These are phyloP conservation scores for Gallinago solitaria DNA, from an alignment of 2,797 vertebrate species.

Conservation along the genomic window DNA sequence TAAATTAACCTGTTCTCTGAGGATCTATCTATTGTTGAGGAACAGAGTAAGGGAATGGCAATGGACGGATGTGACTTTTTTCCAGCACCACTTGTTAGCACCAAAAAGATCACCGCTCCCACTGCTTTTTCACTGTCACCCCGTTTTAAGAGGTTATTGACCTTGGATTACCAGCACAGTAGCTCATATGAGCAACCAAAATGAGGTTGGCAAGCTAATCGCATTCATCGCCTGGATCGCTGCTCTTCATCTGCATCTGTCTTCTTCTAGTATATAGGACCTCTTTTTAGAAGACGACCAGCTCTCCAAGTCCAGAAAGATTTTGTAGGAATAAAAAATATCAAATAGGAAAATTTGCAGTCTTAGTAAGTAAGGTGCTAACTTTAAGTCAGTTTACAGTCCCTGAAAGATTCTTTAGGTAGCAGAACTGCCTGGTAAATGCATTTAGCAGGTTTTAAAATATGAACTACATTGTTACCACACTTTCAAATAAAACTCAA, in stretches of 20 bases:
- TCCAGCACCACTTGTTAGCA: background rate
- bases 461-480: background rate
- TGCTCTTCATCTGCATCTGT: background rate
- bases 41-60: background rate
- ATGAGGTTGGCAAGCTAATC: fast-evolving
- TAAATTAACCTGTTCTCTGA: background rate
- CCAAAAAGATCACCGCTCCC: background rate
- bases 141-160: background rate
- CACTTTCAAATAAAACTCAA: background rate
- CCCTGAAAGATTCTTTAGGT: background rate
- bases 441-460: background rate
- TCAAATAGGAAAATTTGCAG: background rate
- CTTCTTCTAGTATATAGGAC: background rate
- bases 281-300: background rate
- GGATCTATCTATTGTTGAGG: background rate
- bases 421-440: background rate
- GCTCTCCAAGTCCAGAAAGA: background rate
- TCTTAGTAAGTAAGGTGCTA: background rate
- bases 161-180: background rate
- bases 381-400: background rate
- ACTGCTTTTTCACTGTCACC: background rate
- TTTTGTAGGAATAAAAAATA: background rate
- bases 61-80: background rate
- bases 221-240: background rate
- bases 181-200: background rate